phyloP scores from a whole-genome alignment of 2,113 vertebrate genomes.

The Mola mola region DNA sequence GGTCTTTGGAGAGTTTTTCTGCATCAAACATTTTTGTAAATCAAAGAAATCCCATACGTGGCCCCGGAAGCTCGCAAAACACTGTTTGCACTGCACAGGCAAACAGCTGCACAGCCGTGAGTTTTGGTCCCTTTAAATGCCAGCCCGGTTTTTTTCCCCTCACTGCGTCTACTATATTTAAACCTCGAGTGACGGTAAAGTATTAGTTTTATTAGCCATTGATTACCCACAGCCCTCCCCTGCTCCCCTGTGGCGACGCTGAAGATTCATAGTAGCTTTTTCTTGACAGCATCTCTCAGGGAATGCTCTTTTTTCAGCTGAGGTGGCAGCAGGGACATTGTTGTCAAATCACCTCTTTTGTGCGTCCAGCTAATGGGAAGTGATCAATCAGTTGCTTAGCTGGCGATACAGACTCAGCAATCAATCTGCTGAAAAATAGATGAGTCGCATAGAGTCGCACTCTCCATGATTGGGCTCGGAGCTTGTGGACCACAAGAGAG shows the following conservation, averaged over 20 bases:
- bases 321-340: conserved; percentile 35
- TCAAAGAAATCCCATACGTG: no score
- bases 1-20: conserved; percentile 47
- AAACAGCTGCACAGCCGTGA: neutral
- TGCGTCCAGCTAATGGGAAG: conserved; percentile 42
- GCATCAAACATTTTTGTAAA: no score
- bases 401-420: conserved; percentile 31
- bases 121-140: conserved; percentile 10
- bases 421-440: conserved; percentile 58
- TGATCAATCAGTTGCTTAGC: conserved; percentile 55
- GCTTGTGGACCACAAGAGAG: conserved; percentile 10
- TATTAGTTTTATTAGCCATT: conserved; percentile 75
- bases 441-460: conserved; percentile 35
- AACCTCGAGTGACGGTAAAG: conserved; percentile 16
- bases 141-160: conserved; percentile 5
- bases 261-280: conserved; percentile 66
- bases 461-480: conserved; percentile 21
- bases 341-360: conserved; percentile 48
- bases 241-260: conserved; percentile 28
- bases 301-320: conserved; percentile 59
- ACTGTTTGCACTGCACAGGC: no score
- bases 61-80: no score
- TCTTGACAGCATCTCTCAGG: conserved; percentile 72
- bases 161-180: conserved; percentile 11
- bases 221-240: conserved; percentile 66